A percentile compares a stretch with the other conserved stretches of the same genome.
Conservation (phyloP, 2,888 invertebrate species). For the Stenodema calcarata region DNA sequence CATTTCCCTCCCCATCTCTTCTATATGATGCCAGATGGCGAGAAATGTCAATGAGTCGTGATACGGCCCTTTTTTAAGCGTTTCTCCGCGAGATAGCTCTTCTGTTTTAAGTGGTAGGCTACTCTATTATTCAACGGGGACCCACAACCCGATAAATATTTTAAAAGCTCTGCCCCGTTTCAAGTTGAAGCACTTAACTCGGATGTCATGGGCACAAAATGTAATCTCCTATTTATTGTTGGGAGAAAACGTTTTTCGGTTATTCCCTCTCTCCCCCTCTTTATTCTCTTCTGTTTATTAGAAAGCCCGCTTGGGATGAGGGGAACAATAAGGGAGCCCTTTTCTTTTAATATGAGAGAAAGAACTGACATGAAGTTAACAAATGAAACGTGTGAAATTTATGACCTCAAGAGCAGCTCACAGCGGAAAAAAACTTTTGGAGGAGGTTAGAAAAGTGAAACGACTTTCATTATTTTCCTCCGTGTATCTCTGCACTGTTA, state of each 20-base stretch:
- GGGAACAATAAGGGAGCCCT: background rate
- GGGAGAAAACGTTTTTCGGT: background rate
- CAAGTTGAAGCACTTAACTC: background rate
- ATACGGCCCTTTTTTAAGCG: background rate
- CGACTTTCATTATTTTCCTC: background rate
- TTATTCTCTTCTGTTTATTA: background rate
- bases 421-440: background rate
- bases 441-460: background rate
- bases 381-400: background rate
- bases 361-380: background rate
- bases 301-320: background rate
- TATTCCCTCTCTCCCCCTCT: background rate
- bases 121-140: slow-evolving; percentile 6
- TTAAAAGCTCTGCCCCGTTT: slow-evolving; percentile 5
- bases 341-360: slow-evolving; percentile 11
- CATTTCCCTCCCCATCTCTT: background rate
- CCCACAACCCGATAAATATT: slow-evolving; percentile 18
- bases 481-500: too few relatives aligned
- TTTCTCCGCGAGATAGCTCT: slow-evolving; percentile 17
- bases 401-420: background rate
- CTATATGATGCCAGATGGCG: slow-evolving; percentile 7
- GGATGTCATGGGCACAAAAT: slow-evolving; percentile 9
- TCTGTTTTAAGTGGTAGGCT: slow-evolving; percentile 10
- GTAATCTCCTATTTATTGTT: slow-evolving; percentile 16
- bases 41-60: slow-evolving; percentile 4